These are phyloP conservation scores for Ophthalmolycus amberensis DNA, from an alignment of 2,113 vertebrate genomes.

Conservation along the genomic window DNA sequence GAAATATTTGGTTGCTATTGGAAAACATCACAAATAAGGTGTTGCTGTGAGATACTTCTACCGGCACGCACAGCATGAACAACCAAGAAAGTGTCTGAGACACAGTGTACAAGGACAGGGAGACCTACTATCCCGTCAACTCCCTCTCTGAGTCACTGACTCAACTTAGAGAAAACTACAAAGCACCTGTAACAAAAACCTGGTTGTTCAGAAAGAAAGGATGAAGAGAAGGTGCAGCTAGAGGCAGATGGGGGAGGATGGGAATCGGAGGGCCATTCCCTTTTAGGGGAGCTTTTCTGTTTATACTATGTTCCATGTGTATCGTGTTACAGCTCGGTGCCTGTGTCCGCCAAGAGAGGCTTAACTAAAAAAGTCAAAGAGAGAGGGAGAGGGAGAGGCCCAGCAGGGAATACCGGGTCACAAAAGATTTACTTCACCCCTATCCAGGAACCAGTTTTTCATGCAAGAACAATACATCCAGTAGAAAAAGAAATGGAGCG, in stretches of 20 bases:
- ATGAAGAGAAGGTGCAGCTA: slow-evolving; percentile 41
- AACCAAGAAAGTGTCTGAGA: slow-evolving; percentile 9
- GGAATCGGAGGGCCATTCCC: slow-evolving; percentile 37
- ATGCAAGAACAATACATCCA: slow-evolving; percentile 72
- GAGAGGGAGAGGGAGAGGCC: slow-evolving; percentile 48
- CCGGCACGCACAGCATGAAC: neutral
- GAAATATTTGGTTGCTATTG: neutral
- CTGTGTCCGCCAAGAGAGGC: slow-evolving; percentile 54
- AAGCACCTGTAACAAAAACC: slow-evolving; percentile 61
- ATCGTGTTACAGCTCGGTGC: slow-evolving; percentile 74
- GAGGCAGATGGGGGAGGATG: slow-evolving; percentile 33
- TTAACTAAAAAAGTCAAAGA: slow-evolving; percentile 59
- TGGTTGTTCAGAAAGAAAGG: slow-evolving; percentile 51
- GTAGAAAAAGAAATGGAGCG: slow-evolving; percentile 56
- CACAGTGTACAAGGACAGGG: slow-evolving; percentile 15
- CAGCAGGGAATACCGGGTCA: slow-evolving; percentile 72
- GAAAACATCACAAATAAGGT: neutral
- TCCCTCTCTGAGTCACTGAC: slow-evolving; percentile 31
- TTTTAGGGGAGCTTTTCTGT: slow-evolving; percentile 70
- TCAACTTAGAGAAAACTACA: slow-evolving; percentile 47
- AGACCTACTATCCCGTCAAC: slow-evolving; percentile 10
- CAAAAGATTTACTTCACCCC: slow-evolving; percentile 79
- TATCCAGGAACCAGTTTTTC: slow-evolving; percentile 75
- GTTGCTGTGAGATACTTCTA: neutral
- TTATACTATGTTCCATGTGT: slow-evolving; percentile 75